Base-by-base conservation (phyloP, 2,113 vertebrate genomes). In the Diadophis punctatus region DNA sequence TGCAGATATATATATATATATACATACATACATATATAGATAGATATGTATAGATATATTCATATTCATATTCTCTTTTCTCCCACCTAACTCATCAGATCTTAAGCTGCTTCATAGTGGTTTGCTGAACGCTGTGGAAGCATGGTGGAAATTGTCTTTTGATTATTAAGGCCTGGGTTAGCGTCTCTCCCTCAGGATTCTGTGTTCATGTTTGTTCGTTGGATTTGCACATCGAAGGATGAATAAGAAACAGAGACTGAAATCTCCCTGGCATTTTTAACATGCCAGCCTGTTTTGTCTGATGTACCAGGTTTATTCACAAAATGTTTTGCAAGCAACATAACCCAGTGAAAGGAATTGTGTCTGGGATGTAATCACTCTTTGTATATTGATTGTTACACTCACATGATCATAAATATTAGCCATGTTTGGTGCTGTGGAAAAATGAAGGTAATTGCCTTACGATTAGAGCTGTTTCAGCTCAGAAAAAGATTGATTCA, bases 161-260 rank as follows among this genome's bases (percentile, higher is more conserved):
- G 97, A 98, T 98, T 98, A 98, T 98, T 98, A 98, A 97, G 98
- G 98, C 98, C 98, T 98, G 97, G 88, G 97, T 97, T 97, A 96
- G 96, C 97, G 96, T 93, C 97, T 96, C 94, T 98, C 97, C 98
- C 98, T 97, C 91, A 98, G 98, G 98, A 98, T 98, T 97, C 96
- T 97, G 96, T 90, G 52, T 98, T 98, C 94, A 94, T 97, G 97
- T 98, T 98, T 97, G 96, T 96, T 98, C 96, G 97, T 91, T 96
- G 97, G 96, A 96, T 97, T 97, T 97, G 96, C 96, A 97, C 95
- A 90, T 98, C 96, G 94, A 97, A 96, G 96, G 95, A 97, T 97
- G 97, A 97, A 96, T 97, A 97, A 96, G 95, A 96, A 97, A 96
- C 95, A 94, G 95, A 93, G 97, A 96, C 95, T 90, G 22, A 87